Conservation (phyloP, 2,888 invertebrate genomes). For the Dryocosmus kuriphilus region DNA sequence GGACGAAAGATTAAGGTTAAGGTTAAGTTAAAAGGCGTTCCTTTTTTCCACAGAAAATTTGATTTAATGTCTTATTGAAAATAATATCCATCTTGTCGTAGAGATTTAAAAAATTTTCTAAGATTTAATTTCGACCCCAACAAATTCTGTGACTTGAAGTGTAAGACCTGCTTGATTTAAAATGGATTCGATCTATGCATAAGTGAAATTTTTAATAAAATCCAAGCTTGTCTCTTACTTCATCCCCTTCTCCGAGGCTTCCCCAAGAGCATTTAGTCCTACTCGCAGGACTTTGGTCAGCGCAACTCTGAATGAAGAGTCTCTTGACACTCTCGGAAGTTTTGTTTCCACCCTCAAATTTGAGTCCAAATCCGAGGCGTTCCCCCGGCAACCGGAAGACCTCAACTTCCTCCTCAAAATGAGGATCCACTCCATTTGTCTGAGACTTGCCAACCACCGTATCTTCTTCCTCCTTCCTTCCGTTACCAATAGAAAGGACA, state of each 20-base stretch:
- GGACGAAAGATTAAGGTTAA: too few relatives aligned
- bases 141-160: too few relatives aligned
- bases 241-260: slow-evolving; percentile 90
- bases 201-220: neutral
- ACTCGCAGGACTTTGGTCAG: slow-evolving; percentile 92
- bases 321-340: slow-evolving; percentile 89
- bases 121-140: too few relatives aligned
- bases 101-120: too few relatives aligned
- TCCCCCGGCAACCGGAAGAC: slow-evolving; percentile 93
- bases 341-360: slow-evolving; percentile 94
- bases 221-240: slow-evolving; percentile 75
- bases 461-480: slow-evolving; percentile 67
- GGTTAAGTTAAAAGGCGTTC: too few relatives aligned
- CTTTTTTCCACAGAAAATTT: too few relatives aligned
- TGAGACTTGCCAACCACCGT: slow-evolving; percentile 38
- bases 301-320: slow-evolving; percentile 93
- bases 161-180: too few relatives aligned
- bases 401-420: slow-evolving; percentile 85
- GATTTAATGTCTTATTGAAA: too few relatives aligned
- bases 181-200: too few relatives aligned
- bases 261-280: slow-evolving; percentile 91
- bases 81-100: too few relatives aligned
- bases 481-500: slow-evolving; percentile 81
- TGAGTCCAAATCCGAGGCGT: slow-evolving; percentile 92
- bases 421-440: slow-evolving; percentile 66